Evolutionary conservation across 2,797 vertebrate species (phyloP).

Genomic region (Alcedo atthis): DNA sequence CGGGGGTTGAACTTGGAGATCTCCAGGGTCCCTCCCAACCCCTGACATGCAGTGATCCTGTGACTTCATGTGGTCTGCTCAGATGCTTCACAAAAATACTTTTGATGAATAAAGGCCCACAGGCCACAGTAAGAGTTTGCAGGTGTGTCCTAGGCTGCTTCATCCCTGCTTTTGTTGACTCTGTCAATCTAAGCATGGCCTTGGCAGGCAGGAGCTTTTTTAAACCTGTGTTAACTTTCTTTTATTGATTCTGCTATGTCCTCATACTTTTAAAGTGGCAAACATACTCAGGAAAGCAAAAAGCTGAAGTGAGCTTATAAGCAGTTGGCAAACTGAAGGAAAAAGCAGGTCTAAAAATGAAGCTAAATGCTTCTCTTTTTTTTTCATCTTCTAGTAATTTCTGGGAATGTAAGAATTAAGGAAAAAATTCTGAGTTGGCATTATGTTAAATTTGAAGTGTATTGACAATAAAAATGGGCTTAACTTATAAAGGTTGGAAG

Average conservation of each 20-base stretch:
- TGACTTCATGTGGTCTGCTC: background rate
- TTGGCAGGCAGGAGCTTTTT: slow-evolving; percentile 37
- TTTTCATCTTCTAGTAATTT: slow-evolving; percentile 60
- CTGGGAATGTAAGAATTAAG: slow-evolving; percentile 67
- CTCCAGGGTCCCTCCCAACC: no score
- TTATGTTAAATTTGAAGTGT: slow-evolving; percentile 69
- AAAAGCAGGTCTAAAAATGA: slow-evolving; percentile 12
- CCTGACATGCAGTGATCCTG: no score
- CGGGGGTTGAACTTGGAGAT: no score
- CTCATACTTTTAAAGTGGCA: slow-evolving; percentile 43
- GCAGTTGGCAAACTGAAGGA: background rate
- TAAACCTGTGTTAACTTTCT: slow-evolving; percentile 48
- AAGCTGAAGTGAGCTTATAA: slow-evolving; percentile 10
- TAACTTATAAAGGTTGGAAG: slow-evolving; percentile 76
- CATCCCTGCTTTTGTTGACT: slow-evolving; percentile 57
- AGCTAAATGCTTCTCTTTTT: slow-evolving; percentile 17
- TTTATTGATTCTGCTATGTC: slow-evolving; percentile 49
- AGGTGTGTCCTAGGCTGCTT: slow-evolving; percentile 54
- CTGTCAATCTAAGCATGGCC: slow-evolving; percentile 18
- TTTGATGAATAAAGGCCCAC: background rate
- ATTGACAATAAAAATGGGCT: slow-evolving; percentile 75
- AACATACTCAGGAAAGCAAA: slow-evolving; percentile 21
- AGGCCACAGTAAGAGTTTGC: slow-evolving; percentile 31
- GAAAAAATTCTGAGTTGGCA: slow-evolving; percentile 58
- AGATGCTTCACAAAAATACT: background rate